A percentile compares a stretch with the other conserved stretches of the same genome.
These are phyloP conservation scores for Pycnonotus jocosus DNA, from an alignment of 2,113 vertebrate genomes.

Conservation along the genomic window DNA sequence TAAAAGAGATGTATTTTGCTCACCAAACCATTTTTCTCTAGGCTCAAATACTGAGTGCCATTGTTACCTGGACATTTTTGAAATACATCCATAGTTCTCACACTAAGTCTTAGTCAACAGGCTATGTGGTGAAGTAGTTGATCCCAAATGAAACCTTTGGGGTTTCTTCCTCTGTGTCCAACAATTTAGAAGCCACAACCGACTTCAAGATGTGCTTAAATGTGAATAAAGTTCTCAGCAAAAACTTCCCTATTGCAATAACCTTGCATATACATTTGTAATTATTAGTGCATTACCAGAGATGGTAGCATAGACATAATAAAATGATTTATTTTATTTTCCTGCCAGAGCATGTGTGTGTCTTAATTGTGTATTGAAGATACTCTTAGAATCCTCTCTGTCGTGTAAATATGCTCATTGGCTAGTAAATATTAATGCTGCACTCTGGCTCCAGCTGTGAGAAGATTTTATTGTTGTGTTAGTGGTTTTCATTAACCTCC, in stretches of 20 bases:
- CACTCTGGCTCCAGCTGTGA: slow-evolving; percentile 49
- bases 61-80: background rate
- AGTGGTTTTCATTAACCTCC: slow-evolving; percentile 62
- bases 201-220: background rate
- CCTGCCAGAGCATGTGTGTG: background rate
- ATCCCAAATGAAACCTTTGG: background rate
- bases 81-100: background rate
- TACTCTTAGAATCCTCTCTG: slow-evolving; percentile 44
- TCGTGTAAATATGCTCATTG: slow-evolving; percentile 43
- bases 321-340: slow-evolving; percentile 56
- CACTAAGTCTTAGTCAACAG: background rate
- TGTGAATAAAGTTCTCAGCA: background rate
- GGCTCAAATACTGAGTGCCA: background rate
- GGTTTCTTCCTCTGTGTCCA: background rate
- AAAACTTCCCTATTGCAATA: slow-evolving; percentile 28
- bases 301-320: slow-evolving; percentile 24
- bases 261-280: background rate
- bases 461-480: slow-evolving; percentile 52
- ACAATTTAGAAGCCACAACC: background rate
- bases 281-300: slow-evolving; percentile 52
- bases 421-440: slow-evolving; percentile 61
- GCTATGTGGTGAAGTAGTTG: background rate
- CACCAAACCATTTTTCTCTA: background rate
- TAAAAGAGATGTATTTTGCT: background rate
- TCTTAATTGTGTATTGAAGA: slow-evolving; percentile 53